Percentiles rank a stretch among this genome's conserved stretches.
Evolutionary conservation across 2,797 vertebrate genomes (phyloP).

Genomic region (Dicrostonyx torquatus): DNA sequence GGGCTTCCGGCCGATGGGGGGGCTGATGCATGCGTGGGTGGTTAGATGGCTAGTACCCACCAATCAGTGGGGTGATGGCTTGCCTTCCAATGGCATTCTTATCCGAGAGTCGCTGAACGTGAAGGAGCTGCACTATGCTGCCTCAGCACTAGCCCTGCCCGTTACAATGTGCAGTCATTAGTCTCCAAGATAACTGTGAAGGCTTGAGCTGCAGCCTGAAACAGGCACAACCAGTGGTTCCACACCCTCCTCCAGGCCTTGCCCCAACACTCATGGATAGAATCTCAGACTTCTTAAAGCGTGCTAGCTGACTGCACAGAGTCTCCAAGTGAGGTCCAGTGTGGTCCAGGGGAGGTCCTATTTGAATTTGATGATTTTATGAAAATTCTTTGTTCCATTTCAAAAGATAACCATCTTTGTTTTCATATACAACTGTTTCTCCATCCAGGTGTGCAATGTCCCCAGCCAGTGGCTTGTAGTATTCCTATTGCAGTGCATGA

Average conservation of each 20-base stretch:
- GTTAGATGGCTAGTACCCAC: background rate
- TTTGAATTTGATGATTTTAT: background rate
- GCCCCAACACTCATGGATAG: background rate
- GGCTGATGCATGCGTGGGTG: background rate
- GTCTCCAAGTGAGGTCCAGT: background rate
- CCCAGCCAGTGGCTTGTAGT: background rate
- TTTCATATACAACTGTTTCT: slow-evolving; percentile 14
- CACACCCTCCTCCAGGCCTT: background rate
- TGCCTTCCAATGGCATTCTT: background rate
- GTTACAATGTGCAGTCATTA: background rate
- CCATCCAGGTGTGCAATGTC: background rate
- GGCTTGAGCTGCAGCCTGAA: background rate
- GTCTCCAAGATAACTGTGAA: background rate
- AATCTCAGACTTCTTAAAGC: background rate
- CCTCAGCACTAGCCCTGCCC: background rate
- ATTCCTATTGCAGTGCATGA: background rate
- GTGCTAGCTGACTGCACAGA: background rate
- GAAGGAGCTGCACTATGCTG: background rate
- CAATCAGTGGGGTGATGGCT: background rate
- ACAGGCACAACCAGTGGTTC: background rate
- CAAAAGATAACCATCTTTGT: background rate
- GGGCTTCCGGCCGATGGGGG: background rate
- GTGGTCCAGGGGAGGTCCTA: background rate
- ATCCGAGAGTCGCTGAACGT: background rate
- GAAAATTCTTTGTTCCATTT: background rate